Evolutionary conservation across 2,888 invertebrate genomes (phyloP).

Genomic region (Drosophila mimica): DNA sequence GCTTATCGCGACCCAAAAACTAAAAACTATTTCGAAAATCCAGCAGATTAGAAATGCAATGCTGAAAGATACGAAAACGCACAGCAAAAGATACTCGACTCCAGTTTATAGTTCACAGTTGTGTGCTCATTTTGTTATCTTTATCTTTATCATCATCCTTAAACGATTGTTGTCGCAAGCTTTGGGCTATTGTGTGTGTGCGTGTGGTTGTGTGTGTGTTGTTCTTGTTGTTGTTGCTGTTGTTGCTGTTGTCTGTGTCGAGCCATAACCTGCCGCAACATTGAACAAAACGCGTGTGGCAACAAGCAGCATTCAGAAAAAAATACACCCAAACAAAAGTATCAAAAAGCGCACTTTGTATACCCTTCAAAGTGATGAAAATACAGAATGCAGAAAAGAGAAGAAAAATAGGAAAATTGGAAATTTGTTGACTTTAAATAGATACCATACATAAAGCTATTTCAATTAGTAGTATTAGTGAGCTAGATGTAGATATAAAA

Average conservation of each 20-base stretch:
- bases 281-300: conserved; percentile 49
- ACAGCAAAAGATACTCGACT: conserved; percentile 27
- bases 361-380: conserved; percentile 20
- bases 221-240: conserved; percentile 14
- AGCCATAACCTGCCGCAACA: conserved; percentile 77
- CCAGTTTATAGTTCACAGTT: conserved; percentile 27
- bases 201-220: conserved; percentile 19
- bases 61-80: conserved; percentile 7
- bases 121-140: conserved; percentile 16
- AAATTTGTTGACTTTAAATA: neutral
- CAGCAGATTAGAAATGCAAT: conserved; percentile 28
- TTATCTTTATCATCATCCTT: conserved; percentile 46
- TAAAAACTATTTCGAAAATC: conserved; percentile 30
- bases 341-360: conserved; percentile 7
- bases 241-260: conserved; percentile 41
- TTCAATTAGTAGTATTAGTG: neutral
- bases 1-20: conserved; percentile 40
- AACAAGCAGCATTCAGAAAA: conserved; percentile 10
- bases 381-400: neutral
- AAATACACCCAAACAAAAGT: neutral
- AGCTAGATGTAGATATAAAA: rapidly evolving
- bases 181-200: conserved; percentile 63
- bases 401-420: neutral
- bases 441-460: rapidly evolving
- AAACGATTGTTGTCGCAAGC: conserved; percentile 57